Conservation (phyloP, 23 tunicate species). For the Clavelina lepadiformis region DNA sequence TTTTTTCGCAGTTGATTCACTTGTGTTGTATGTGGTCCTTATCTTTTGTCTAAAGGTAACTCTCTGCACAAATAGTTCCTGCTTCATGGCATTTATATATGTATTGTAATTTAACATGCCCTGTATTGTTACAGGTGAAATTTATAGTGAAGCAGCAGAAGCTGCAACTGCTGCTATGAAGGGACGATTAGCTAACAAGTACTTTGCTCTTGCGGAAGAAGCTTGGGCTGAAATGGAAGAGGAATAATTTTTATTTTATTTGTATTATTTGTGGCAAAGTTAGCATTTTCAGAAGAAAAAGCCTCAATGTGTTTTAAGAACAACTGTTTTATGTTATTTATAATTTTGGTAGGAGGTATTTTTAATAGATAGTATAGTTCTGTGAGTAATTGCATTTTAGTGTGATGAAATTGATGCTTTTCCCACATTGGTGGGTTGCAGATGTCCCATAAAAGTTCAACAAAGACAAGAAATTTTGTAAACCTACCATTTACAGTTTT, state of each 20-base stretch:
- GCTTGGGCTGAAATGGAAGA: constrained; percentile 62
- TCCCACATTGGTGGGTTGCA: no score
- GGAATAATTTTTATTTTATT: background rate
- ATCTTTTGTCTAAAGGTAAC: background rate
- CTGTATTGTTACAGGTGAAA: constrained; percentile 47
- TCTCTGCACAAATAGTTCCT: background rate
- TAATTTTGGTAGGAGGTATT: no score
- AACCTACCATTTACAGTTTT: no score
- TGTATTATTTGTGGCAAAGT: no score
- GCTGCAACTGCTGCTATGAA: constrained; percentile 84
- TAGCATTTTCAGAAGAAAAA: no score
- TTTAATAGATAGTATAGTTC: no score
- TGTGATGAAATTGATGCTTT: no score
- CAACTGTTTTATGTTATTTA: no score
- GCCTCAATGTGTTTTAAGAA: no score
- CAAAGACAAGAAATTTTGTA: no score
- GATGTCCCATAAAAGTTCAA: no score
- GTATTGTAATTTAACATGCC: background rate
- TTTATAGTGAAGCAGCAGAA: constrained; percentile 90
- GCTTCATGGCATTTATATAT: background rate
- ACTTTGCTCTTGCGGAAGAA: constrained; percentile 80
- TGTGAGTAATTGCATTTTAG: no score
- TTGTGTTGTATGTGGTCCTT: background rate
- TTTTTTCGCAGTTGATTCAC: background rate
- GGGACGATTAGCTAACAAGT: constrained; percentile 89